A percentile compares a stretch with the other conserved stretches of the same genome.
Conservation (phyloP, 1,140 invertebrate species). For the Hetaerina americana region DNA sequence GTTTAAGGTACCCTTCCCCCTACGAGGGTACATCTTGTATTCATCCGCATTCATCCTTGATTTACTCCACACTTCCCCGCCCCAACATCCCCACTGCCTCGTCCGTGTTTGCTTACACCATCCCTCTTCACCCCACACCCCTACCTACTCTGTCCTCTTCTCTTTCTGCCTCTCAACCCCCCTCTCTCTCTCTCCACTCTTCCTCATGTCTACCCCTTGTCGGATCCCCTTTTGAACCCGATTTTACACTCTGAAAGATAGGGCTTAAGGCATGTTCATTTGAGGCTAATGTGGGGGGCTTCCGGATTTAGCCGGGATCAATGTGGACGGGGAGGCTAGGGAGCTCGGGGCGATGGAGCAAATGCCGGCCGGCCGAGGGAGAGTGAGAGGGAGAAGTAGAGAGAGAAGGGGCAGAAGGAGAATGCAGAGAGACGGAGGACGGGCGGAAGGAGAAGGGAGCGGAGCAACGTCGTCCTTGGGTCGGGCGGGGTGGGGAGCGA, state of each 20-base stretch:
- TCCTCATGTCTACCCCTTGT: not conserved
- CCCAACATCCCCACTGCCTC: not conserved
- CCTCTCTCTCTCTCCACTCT: not conserved
- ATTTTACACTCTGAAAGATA: slow-evolving; percentile 13
- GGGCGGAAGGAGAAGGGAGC: not conserved
- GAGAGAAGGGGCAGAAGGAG: not conserved
- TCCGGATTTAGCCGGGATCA: slow-evolving; percentile 8
- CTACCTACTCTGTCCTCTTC: not conserved
- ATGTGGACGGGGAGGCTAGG: not conserved
- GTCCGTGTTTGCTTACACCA: not conserved
- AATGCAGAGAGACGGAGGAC: not conserved
- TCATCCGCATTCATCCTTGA: not conserved
- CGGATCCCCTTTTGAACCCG: slow-evolving; percentile 10
- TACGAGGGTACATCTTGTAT: not conserved
- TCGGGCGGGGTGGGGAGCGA: not conserved
- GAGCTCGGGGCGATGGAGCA: not conserved
- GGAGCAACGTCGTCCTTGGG: not conserved
- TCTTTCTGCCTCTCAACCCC: not conserved
- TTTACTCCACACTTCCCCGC: not conserved
- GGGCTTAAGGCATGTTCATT: slow-evolving; percentile 12
- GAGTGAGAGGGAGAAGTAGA: not conserved
- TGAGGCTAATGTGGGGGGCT: slow-evolving; percentile 12
- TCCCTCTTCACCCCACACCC: no score
- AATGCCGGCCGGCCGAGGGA: not conserved
- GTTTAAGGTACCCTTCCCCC: not conserved